These are phyloP conservation scores for Diachasma alloeum DNA, from an alignment of 1,140 invertebrate genomes.

Conservation along the genomic window DNA sequence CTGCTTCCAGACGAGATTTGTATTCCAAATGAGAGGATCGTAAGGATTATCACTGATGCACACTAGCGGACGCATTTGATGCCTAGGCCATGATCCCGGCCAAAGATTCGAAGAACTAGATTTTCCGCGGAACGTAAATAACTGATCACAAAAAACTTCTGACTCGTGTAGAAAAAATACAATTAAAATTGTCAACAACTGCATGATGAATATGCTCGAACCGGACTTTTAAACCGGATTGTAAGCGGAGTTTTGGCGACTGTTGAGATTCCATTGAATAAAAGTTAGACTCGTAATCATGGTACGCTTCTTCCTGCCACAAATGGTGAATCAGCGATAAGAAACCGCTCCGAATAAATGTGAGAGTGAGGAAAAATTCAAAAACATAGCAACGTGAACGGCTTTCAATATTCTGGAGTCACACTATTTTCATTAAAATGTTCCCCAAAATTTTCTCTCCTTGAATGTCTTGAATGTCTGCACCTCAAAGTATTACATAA, in stretches of 20 bases:
- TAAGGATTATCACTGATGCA: constrained; percentile 15
- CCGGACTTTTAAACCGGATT: neutral
- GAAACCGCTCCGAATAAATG: neutral
- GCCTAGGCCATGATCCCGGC: neutral
- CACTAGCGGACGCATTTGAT: neutral
- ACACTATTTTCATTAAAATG: too few species aligned
- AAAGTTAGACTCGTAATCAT: neutral
- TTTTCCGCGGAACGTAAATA: neutral
- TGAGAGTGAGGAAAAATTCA: neutral
- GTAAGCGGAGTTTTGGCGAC: neutral
- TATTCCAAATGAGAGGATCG: constrained; percentile 20
- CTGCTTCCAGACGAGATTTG: neutral
- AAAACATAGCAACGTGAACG: neutral
- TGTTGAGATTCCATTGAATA: neutral
- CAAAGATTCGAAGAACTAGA: neutral
- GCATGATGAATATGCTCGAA: neutral
- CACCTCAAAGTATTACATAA: too few species aligned
- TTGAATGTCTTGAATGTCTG: too few species aligned
- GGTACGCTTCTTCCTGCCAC: neutral
- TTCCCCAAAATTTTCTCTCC: too few species aligned
- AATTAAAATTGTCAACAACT: neutral
- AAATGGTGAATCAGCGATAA: neutral
- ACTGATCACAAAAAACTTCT: neutral
- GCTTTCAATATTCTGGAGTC: too few species aligned
- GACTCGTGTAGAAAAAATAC: neutral